These are phyloP conservation scores for Saccostrea cuccullata DNA, from an alignment of 1,140 invertebrate species.

Conservation along the genomic window DNA sequence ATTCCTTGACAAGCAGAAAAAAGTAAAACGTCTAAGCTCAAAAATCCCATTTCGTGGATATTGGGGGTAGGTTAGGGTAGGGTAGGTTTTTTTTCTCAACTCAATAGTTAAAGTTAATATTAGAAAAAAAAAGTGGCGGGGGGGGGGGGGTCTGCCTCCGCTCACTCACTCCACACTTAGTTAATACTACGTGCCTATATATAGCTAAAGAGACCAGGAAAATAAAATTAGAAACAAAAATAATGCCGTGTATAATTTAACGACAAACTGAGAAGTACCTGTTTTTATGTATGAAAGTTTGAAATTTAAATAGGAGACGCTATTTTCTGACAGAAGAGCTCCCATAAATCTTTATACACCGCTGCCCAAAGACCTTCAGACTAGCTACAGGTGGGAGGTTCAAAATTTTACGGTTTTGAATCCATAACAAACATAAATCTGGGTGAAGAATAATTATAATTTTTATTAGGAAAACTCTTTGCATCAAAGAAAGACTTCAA, in stretches of 20 bases:
- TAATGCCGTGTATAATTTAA: background rate
- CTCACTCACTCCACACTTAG: no score
- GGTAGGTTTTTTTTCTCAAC: no score
- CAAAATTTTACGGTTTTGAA: constrained; percentile 2
- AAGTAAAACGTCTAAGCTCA: no score
- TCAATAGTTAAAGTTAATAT: no score
- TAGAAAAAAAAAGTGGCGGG: no score
- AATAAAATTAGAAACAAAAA: constrained; percentile 8
- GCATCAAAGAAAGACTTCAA: background rate
- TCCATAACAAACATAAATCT: constrained; percentile 18
- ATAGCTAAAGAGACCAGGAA: background rate
- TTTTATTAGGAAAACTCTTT: background rate
- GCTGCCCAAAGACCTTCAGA: background rate
- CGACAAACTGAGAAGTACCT: background rate
- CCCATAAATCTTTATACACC: constrained; percentile 11
- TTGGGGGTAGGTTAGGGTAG: no score
- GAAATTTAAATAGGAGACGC: background rate
- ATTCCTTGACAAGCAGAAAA: no score
- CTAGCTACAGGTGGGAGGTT: background rate
- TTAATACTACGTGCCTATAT: no score
- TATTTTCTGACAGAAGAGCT: background rate
- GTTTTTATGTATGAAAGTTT: constrained; percentile 16
- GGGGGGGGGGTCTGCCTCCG: no score
- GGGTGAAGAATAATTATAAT: background rate
- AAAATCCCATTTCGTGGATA: no score